Percentiles rank a stretch among this genome's conserved stretches.
phyloP scores from a whole-genome alignment of 2,113 vertebrate species.

The Coturnix japonica region DNA sequence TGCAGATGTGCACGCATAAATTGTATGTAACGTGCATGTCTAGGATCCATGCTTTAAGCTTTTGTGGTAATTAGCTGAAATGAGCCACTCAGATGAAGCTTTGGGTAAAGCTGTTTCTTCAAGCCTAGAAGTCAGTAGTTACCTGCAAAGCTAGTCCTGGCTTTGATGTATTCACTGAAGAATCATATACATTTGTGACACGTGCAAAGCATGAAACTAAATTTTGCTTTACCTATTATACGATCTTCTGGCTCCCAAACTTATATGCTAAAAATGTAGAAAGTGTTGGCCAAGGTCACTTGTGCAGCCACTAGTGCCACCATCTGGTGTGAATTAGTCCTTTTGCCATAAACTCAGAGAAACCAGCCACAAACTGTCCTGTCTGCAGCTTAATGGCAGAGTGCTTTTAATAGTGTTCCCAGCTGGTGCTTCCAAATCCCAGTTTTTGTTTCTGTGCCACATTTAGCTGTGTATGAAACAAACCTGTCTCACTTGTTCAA shows the following conservation, averaged over 20 bases:
- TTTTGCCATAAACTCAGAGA: background rate
- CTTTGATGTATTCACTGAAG: background rate
- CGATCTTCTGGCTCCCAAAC: background rate
- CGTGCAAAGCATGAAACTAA: background rate
- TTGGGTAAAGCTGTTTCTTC: background rate
- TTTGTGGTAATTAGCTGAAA: background rate
- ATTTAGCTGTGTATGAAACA: background rate
- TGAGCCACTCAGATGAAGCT: background rate
- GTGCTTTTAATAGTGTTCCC: background rate
- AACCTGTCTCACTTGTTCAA: background rate
- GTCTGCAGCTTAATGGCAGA: background rate
- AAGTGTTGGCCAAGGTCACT: accelerated
- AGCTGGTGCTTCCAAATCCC: background rate
- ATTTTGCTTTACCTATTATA: background rate
- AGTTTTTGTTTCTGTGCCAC: background rate
- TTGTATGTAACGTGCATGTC: background rate
- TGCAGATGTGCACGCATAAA: background rate
- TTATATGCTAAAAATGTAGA: background rate
- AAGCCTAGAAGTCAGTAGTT: background rate
- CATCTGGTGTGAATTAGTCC: background rate
- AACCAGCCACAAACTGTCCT: background rate
- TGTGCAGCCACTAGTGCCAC: background rate
- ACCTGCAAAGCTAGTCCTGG: accelerated
- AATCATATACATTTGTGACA: background rate
- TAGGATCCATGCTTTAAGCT: background rate